phyloP scores from a whole-genome alignment of 2,888 invertebrate species.

The Drosophila putrida region DNA sequence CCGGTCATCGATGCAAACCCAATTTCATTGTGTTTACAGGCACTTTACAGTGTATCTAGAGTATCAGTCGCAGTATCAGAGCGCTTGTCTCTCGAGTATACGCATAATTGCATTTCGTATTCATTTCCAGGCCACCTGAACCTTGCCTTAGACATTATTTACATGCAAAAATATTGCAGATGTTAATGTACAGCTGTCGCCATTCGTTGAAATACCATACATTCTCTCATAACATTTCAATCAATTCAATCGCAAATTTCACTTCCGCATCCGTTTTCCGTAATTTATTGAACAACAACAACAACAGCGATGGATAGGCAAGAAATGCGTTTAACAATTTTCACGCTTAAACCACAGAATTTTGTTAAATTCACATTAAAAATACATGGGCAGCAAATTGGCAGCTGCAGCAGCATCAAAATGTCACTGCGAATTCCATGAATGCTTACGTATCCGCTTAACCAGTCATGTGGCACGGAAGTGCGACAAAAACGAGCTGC shows the following conservation, averaged over 20 bases:
- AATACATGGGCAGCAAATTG: constrained; percentile 51
- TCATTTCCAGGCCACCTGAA: constrained; percentile 42
- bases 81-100: constrained; percentile 16
- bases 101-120: constrained; percentile 59
- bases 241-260: constrained; percentile 78
- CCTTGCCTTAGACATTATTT: constrained; percentile 26
- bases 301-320: constrained; percentile 17
- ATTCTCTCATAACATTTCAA: constrained; percentile 58
- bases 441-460: constrained; percentile 55
- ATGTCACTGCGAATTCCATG: constrained; percentile 59
- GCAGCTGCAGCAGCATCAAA: constrained; percentile 51
- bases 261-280: constrained; percentile 72
- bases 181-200: constrained; percentile 42
- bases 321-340: constrained; percentile 59
- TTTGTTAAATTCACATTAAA: constrained; percentile 75
- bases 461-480: constrained; percentile 33
- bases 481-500: constrained; percentile 1
- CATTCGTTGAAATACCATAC: constrained; percentile 1
- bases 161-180: constrained; percentile 1
- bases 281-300: constrained; percentile 50
- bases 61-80: constrained; percentile 7
- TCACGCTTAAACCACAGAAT: constrained; percentile 74
- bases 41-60: constrained; percentile 46
- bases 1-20: constrained; percentile 70
- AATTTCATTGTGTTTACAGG: constrained; percentile 68